Evolutionary conservation across 1,140 invertebrate genomes (phyloP).

Genomic region (Heliconius melpomene): DNA sequence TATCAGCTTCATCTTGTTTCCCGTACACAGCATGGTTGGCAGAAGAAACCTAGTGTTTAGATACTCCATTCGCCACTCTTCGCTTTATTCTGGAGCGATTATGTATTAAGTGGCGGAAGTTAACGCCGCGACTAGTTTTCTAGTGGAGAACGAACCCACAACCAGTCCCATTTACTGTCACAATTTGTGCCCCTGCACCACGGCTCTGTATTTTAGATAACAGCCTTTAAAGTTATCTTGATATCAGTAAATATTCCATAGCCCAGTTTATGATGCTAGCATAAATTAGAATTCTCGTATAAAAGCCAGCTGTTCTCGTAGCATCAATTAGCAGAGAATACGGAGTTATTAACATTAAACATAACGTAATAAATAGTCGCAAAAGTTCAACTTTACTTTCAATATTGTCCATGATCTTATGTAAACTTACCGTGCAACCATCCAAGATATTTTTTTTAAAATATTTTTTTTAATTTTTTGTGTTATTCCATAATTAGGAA

Average conservation of each 20-base stretch:
- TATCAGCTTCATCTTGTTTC: accelerated
- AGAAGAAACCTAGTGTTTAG: too few species aligned
- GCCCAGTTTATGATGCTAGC: slow-evolving; percentile 41
- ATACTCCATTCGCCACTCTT: too few species aligned
- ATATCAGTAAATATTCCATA: slow-evolving; percentile 40
- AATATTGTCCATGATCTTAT: neutral
- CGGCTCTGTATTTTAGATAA: slow-evolving; percentile 23
- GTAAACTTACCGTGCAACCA: neutral
- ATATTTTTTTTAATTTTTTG: too few species aligned
- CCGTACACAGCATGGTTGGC: too few species aligned
- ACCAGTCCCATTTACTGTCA: too few species aligned
- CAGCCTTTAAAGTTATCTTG: slow-evolving; percentile 28
- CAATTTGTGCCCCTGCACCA: too few species aligned
- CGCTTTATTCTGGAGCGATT: too few species aligned
- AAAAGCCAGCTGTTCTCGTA: slow-evolving; percentile 45
- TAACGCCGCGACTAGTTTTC: too few species aligned
- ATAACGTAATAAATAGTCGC: neutral
- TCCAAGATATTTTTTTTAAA: neutral
- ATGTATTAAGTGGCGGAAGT: too few species aligned
- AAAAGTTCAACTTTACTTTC: neutral
- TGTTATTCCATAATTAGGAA: too few species aligned
- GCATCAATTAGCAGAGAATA: slow-evolving; percentile 48
- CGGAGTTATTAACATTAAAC: slow-evolving; percentile 9
- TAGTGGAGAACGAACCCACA: too few species aligned
- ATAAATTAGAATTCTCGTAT: slow-evolving; percentile 42